A percentile compares a stretch with the other conserved stretches of the same genome.
phyloP scores from a whole-genome alignment of 2,888 invertebrate genomes.

The Papilio elwesi region DNA sequence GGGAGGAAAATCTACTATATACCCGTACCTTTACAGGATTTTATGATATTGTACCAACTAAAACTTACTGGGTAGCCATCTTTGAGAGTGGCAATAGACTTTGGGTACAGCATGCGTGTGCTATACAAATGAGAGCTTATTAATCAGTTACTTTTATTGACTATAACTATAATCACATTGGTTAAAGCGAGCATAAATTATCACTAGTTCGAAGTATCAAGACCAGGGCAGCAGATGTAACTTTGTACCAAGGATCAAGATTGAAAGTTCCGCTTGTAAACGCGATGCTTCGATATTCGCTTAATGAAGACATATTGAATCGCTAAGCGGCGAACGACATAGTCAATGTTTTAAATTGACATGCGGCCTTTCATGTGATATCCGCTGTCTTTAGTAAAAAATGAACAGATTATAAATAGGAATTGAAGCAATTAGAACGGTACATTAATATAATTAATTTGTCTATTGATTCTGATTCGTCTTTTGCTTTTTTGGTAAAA shows the following conservation, averaged over 20 bases:
- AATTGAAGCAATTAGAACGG: not conserved
- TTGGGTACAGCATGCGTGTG: too few species aligned
- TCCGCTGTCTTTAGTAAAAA: constrained; percentile 28
- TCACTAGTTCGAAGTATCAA: constrained; percentile 51
- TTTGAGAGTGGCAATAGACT: too few species aligned
- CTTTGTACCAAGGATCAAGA: constrained; percentile 77
- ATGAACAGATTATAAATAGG: constrained; percentile 10
- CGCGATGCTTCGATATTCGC: constrained; percentile 78
- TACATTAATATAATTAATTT: not conserved
- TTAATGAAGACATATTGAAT: constrained; percentile 85
- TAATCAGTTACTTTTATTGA: too few species aligned
- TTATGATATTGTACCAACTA: too few species aligned
- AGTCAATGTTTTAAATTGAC: constrained; percentile 81
- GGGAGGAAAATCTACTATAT: too few species aligned
- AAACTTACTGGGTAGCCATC: too few species aligned
- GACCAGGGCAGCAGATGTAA: constrained; percentile 65
- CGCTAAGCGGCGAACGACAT: constrained; percentile 78
- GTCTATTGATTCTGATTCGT: not conserved
- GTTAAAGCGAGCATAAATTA: constrained; percentile 1
- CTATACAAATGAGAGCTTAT: too few species aligned
- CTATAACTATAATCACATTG: not conserved
- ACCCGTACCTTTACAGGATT: too few species aligned
- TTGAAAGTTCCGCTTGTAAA: constrained; percentile 76
- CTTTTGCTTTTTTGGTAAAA: too few species aligned
- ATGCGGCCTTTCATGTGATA: constrained; percentile 69